Evolutionary conservation across 2,888 invertebrate genomes (phyloP), one percentile per base, ranked within the genome.

Genomic region (Mystacides longicornis): DNA sequence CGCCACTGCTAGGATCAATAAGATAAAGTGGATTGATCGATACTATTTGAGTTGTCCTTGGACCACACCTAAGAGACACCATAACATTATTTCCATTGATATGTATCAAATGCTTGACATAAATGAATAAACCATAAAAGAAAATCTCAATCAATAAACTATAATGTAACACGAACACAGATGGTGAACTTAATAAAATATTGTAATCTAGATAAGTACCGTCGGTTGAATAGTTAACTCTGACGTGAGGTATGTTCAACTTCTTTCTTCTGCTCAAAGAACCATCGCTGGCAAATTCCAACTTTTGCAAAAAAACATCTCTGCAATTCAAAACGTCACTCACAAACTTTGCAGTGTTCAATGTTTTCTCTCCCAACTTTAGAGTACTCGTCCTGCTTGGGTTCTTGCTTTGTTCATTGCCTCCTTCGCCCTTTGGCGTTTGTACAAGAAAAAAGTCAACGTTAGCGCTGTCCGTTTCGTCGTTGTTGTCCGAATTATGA

Each of bases 251-350:
- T 3, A 54, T 22, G 23, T 56, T 52, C 3, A 33, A 16, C 31
- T 69, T 72, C 68, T 73, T 76, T 56, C 69, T 68, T 62, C 75
- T 70, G 18, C 73, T 74, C 57, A 77, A 67, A 11, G 77, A 73
- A 62, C 75, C 76, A 63, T 77, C 77, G 63, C 73, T 76, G 72
- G 54, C 47, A 45, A 74, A 75, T 64, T 77, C 77, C 65, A 77
- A 64, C 37, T 77, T 74, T 56, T 69, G 74, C 59, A 77, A 64
- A 62, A 77, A 77, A 21, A 71, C 63, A 63, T 77, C 77, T 52
- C 73, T 70, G 65, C 73, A 75, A 57, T 69, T 68, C 60, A 75
- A 62, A 37, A 77, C 68, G 58, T 77, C 77, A 49, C 71, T 71
- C 64, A 77, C 71, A 68, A 77, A 76, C 59, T 72, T 59, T 9